These are phyloP conservation scores for Cyanoderma ruficeps DNA, from an alignment of 2,113 vertebrate genomes.

Conservation along the genomic window DNA sequence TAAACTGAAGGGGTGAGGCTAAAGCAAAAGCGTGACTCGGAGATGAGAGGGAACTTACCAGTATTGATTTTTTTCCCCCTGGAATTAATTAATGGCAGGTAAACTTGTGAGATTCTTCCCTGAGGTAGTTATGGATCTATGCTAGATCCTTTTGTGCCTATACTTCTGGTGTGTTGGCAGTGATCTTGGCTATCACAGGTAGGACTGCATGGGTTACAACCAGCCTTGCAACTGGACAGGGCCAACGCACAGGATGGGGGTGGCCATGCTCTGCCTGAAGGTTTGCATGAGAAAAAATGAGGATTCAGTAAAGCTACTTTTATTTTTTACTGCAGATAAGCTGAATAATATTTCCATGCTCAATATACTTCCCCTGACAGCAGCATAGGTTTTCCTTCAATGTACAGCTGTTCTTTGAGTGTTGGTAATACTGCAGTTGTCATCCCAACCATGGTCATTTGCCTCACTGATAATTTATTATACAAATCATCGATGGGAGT, in stretches of 20 bases:
- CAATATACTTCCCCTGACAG: neutral
- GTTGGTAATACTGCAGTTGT: neutral
- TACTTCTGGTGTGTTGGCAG: accelerated
- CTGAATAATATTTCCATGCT: neutral
- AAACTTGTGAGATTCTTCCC: neutral
- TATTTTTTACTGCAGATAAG: neutral
- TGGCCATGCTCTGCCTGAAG: neutral
- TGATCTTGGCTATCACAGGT: accelerated
- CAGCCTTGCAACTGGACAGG: neutral
- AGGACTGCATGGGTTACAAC: neutral
- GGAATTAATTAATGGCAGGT: neutral
- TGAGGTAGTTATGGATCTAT: too few species aligned
- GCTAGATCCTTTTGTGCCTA: neutral
- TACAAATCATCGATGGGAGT: neutral
- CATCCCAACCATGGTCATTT: neutral
- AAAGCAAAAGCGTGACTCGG: neutral
- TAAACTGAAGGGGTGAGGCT: neutral
- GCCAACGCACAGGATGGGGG: neutral
- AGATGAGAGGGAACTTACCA: neutral
- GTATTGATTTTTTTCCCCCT: neutral
- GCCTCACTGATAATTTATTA: neutral
- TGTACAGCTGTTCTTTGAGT: neutral
- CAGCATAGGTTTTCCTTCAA: neutral
- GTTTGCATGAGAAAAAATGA: neutral
- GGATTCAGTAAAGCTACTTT: neutral